Evolutionary conservation across 2,113 vertebrate species (phyloP).

Genomic region (Oncorhynchus mykiss): DNA sequence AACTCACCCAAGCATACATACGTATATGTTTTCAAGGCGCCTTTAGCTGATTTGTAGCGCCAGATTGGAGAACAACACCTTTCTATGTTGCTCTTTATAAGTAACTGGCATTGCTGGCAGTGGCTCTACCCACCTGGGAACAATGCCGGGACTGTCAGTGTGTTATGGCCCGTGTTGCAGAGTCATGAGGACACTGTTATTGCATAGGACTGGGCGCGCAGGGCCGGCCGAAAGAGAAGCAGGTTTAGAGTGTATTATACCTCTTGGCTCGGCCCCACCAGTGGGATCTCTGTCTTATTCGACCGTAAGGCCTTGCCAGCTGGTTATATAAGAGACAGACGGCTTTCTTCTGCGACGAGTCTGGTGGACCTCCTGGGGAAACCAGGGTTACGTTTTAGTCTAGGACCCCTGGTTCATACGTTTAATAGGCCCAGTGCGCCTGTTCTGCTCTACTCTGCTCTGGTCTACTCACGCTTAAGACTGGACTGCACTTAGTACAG

Average conservation of each 20-base stretch:
- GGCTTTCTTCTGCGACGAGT: constrained; percentile 14
- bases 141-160: constrained; percentile 24
- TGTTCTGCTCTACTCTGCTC: background rate
- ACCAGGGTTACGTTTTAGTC: background rate
- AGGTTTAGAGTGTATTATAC: constrained; percentile 26
- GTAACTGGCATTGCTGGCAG: constrained; percentile 6
- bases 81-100: constrained; percentile 36
- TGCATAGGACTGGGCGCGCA: background rate
- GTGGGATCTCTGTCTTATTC: constrained; percentile 33
- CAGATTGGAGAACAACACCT: constrained; percentile 3
- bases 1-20: constrained; percentile 6
- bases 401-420: background rate
- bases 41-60: background rate
- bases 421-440: constrained; percentile 9
- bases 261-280: constrained; percentile 15
- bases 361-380: constrained; percentile 18
- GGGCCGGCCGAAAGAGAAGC: background rate
- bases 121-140: constrained; percentile 37
- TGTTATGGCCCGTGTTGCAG: constrained; percentile 9
- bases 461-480: background rate
- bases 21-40: constrained; percentile 10
- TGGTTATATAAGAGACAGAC: constrained; percentile 50
- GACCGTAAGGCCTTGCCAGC: constrained; percentile 27
- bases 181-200: constrained; percentile 24
- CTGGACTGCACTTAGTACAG: background rate